Conservation (phyloP, 64 coral and sea anemone genomes). For the Anthopleura sola region DNA sequence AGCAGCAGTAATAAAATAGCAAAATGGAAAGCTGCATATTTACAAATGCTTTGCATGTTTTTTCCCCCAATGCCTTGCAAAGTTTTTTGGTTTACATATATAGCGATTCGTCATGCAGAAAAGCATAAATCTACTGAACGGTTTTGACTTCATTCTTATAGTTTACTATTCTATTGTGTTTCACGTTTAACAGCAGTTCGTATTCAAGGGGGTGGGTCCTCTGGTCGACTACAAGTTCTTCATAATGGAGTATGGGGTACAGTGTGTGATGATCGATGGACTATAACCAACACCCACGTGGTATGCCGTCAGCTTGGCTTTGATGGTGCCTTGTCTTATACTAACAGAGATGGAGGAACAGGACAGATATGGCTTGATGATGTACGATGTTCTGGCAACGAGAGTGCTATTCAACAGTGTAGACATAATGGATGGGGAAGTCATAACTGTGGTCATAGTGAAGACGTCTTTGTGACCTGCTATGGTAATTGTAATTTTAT, state of each 20-base stretch:
- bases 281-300: background rate
- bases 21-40: too few species aligned
- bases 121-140: too few species aligned
- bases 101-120: too few species aligned
- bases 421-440: background rate
- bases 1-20: too few species aligned
- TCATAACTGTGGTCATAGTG: background rate
- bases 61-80: too few species aligned
- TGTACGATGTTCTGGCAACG: background rate
- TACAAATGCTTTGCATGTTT: too few species aligned
- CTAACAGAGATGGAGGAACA: background rate
- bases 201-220: background rate
- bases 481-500: background rate
- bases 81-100: too few species aligned
- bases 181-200: background rate
- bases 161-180: too few species aligned
- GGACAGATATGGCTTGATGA: constrained; percentile 9
- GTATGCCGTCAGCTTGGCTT: constrained; percentile 1
- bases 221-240: background rate
- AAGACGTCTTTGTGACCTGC: background rate
- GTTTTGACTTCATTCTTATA: too few species aligned
- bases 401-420: background rate
- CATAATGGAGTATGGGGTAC: constrained; percentile 10
- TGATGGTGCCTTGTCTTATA: background rate
- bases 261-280: background rate